Evolutionary conservation across 2,888 invertebrate genomes (phyloP).

Genomic region (Drosophila mulleri): DNA sequence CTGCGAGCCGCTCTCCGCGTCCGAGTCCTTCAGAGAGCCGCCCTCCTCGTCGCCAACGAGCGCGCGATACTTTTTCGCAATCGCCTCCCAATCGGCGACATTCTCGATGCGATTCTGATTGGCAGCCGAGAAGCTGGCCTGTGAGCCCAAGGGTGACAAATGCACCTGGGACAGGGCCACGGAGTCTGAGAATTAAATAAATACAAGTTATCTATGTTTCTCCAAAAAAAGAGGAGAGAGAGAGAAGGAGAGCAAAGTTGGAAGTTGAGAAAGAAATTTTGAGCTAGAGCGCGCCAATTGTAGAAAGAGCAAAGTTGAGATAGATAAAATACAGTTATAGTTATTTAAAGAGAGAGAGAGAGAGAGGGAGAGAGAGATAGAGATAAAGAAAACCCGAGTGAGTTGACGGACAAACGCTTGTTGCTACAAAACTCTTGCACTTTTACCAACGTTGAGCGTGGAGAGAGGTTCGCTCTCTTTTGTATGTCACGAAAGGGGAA

Average conservation of each 20-base stretch:
- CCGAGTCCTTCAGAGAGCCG: conserved; percentile 84
- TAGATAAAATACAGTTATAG: conserved; percentile 30
- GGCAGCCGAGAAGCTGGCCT: conserved; percentile 91
- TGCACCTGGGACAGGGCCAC: conserved; percentile 92
- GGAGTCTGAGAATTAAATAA: conserved; percentile 86
- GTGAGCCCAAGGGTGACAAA: conserved; percentile 93
- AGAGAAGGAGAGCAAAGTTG: conserved; percentile 25
- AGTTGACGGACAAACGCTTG: conserved; percentile 50
- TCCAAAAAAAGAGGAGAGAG: neutral
- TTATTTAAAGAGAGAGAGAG: conserved; percentile 28
- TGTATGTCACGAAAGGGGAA: neutral
- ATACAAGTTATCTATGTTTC: conserved; percentile 13
- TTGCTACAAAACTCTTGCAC: conserved; percentile 77
- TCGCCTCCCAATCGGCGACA: conserved; percentile 96
- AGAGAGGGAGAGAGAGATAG: conserved; percentile 24
- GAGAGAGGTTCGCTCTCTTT: neutral
- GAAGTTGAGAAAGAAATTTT: conserved; percentile 71
- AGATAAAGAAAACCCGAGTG: conserved; percentile 19
- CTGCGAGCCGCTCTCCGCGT: conserved; percentile 84
- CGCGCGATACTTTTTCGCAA: conserved; percentile 94
- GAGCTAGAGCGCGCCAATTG: conserved; percentile 80
- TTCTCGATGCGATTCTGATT: conserved; percentile 92
- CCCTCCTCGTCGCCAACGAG: conserved; percentile 89
- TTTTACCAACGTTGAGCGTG: conserved; percentile 33
- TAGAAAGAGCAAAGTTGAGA: conserved; percentile 33